Percentiles rank a stretch among this genome's conserved stretches.
These are phyloP conservation scores for Pseudachorutes palmiensis DNA, from an alignment of 1,140 invertebrate genomes.

Conservation along the genomic window DNA sequence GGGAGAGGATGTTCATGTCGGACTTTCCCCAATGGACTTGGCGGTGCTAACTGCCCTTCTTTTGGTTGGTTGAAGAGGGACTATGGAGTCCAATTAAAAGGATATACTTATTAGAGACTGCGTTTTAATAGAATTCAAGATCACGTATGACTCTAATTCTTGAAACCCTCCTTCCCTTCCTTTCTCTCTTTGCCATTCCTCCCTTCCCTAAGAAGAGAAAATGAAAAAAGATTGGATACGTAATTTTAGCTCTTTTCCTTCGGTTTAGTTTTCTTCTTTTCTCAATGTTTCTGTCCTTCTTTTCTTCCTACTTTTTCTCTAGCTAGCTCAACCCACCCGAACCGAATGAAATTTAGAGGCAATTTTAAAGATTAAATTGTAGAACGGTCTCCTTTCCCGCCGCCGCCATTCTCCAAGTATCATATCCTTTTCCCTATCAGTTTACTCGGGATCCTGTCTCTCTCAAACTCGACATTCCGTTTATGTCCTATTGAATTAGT, in stretches of 20 bases:
- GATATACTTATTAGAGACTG: slow-evolving; percentile 30
- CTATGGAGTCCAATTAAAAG: slow-evolving; percentile 34
- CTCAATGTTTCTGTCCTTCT: background rate
- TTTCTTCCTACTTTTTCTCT: slow-evolving; percentile 1
- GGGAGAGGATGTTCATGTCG: background rate
- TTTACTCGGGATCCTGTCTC: background rate
- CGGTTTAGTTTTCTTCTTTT: no score
- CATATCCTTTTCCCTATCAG: slow-evolving; percentile 5
- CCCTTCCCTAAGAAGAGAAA: slow-evolving; percentile 13
- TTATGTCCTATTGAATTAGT: slow-evolving; percentile 31
- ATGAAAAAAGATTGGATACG: slow-evolving; percentile 27
- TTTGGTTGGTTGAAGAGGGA: slow-evolving; percentile 8
- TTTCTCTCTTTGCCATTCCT: background rate
- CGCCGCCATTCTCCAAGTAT: slow-evolving; percentile 24
- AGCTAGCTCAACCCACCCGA: background rate
- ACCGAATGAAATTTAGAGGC: slow-evolving; percentile 36
- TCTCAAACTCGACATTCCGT: slow-evolving; percentile 13
- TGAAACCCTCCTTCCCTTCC: background rate
- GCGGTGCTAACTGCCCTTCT: background rate
- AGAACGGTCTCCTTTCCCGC: slow-evolving; percentile 17
- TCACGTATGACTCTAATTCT: slow-evolving; percentile 28
- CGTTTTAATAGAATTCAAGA: slow-evolving; percentile 34
- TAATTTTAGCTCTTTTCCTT: slow-evolving; percentile 18
- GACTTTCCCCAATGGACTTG: slow-evolving; percentile 1
- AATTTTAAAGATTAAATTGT: slow-evolving; percentile 38